Conservation (phyloP, 2,113 vertebrate genomes). For the Forbesichthys papilliferus region DNA sequence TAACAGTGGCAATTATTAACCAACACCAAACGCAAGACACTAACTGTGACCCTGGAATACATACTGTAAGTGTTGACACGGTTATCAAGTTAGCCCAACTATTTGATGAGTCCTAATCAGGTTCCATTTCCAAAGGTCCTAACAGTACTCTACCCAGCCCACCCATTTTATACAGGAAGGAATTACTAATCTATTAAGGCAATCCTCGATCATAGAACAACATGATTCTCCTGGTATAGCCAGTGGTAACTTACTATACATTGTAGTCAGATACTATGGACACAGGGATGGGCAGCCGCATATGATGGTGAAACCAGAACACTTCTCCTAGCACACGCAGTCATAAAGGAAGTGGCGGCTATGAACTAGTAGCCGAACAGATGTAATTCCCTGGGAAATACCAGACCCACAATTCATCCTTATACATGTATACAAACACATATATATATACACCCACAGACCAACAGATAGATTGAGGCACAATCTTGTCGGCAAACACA, state of each 20-base stretch:
- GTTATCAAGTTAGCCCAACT: not conserved
- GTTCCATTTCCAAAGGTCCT: not conserved
- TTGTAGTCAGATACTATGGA: constrained; percentile 8
- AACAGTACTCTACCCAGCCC: not conserved
- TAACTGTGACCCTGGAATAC: not conserved
- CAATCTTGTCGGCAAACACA: not conserved
- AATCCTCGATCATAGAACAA: constrained; percentile 13
- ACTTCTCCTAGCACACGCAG: constrained; percentile 28
- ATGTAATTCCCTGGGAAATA: constrained; percentile 34
- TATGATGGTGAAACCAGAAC: constrained; percentile 11
- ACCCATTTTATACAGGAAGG: constrained; percentile 4
- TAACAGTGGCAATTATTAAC: too few relatives aligned
- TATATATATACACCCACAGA: too few relatives aligned
- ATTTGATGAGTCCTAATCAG: constrained; percentile 7
- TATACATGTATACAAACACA: not conserved
- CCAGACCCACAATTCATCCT: constrained; percentile 11
- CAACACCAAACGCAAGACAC: not conserved
- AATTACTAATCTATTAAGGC: not conserved
- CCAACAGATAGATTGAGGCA: too few relatives aligned
- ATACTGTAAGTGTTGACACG: too few relatives aligned
- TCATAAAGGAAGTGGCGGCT: constrained; percentile 46
- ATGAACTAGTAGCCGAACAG: constrained; percentile 45
- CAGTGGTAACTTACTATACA: not conserved
- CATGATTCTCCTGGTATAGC: constrained; percentile 6
- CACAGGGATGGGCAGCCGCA: not conserved